Evolutionary conservation across 2,888 invertebrate genomes (phyloP), one percentile per base, ranked within the genome.

Genomic region (Oscheius sp.): DNA sequence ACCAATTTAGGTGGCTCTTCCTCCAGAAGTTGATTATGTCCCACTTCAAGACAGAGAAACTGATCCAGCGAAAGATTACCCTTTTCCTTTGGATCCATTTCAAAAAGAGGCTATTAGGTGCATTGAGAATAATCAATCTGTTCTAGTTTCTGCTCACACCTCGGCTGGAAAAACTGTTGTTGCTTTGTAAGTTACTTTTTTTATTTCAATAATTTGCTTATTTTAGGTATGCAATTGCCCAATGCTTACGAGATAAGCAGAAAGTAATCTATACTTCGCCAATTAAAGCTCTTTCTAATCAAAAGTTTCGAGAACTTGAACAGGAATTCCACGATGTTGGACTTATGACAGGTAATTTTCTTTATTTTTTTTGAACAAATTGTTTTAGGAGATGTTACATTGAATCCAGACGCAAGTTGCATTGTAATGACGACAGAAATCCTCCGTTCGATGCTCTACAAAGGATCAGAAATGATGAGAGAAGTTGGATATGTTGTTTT

Each of bases 381-480:
- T n/a, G 3, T 52, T 70, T 3, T 29, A 70, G 71, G 98, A 34
- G 98, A 99, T 89, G 97, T 98, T 1, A 99, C 98, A 0, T 96
- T 99, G 65, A 98, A 98, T 89, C 97, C 97, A 3, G 92, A 93
- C 37, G 98, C 98, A 15, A 95, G 95, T 65, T 95, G 96, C 88
- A 91, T 99, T 39, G 96, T 99, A 78, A 99, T 99, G 98, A 99
- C 98, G 0, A 99, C 98, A n/a, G 98, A 99, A 92, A 99, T 99
- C 90, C 89, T 99, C 73, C 90, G 98, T 74, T 96, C 95, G 85
- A 98, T 99, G 98, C 89, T 99, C 69, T 99, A 98, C 87, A 90
- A 97, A 86, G 98, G 98, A 57, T 96, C 96, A 42, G 96, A 98
- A 90, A 92, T 99, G 25, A 96, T 96, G 93, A 91, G 96, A 71